phyloP scores from a whole-genome alignment of 1,140 invertebrate genomes.

The Apocrypta bakeri region DNA sequence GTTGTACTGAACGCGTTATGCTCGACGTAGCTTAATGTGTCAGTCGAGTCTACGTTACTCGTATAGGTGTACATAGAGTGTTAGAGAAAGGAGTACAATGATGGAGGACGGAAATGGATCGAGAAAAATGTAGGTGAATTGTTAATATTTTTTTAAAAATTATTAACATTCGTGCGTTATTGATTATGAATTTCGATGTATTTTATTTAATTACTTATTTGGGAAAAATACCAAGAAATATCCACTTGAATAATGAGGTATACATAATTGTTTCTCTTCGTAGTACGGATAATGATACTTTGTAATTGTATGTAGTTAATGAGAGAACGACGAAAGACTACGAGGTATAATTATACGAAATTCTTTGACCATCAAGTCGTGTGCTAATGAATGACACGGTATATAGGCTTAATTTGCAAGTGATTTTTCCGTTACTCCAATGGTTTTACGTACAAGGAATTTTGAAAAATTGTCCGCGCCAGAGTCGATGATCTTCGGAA shows the following conservation, averaged over 20 bases:
- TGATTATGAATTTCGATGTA: too few species aligned
- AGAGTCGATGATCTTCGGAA: not conserved
- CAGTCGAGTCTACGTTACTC: too few species aligned
- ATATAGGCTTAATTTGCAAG: not conserved
- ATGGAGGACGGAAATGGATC: too few species aligned
- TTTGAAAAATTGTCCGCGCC: not conserved
- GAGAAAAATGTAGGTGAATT: too few species aligned
- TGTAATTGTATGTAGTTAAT: slow-evolving; percentile 8
- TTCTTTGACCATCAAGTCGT: slow-evolving; percentile 1
- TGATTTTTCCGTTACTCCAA: not conserved
- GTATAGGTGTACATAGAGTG: too few species aligned
- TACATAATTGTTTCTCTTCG: not conserved
- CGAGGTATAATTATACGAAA: slow-evolving; percentile 19
- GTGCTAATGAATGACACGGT: slow-evolving; percentile 14
- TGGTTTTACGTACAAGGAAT: not conserved
- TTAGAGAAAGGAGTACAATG: too few species aligned
- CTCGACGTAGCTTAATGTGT: too few species aligned
- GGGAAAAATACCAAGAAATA: not conserved
- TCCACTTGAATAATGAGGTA: not conserved
- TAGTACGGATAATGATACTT: not conserved
- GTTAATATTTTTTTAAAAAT: too few species aligned
- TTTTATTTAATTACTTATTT: too few species aligned
- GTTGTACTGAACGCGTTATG: not conserved
- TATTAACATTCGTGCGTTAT: too few species aligned
- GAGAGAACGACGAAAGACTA: not conserved